Conservation (phyloP, 1,140 invertebrate species). For the Mamestra configurata region DNA sequence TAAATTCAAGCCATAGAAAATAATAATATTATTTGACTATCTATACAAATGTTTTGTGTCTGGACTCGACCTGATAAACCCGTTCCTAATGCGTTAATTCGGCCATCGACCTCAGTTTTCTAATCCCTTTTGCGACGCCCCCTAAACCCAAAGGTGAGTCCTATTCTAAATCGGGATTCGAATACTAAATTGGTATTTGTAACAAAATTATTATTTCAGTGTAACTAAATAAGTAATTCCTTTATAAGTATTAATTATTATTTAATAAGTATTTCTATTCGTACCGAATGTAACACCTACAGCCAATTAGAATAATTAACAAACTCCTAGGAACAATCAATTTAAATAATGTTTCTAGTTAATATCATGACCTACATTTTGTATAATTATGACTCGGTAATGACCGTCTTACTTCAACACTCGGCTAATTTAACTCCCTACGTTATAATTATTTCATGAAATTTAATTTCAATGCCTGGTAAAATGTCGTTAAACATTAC, state of each 20-base stretch:
- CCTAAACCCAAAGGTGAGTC: neutral
- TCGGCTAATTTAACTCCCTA: neutral
- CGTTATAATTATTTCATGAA: neutral
- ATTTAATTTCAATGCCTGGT: neutral
- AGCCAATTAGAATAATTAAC: slow-evolving; percentile 32
- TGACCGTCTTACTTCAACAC: slow-evolving; percentile 26
- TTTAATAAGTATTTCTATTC: slow-evolving; percentile 1
- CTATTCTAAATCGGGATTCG: neutral
- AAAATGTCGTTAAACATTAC: neutral
- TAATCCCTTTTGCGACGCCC: neutral
- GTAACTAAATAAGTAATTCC: neutral
- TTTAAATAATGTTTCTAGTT: slow-evolving; percentile 34
- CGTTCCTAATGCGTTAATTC: neutral
- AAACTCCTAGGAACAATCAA: slow-evolving; percentile 18
- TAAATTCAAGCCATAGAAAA: no score
- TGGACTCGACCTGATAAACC: neutral
- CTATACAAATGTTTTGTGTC: neutral
- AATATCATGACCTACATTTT: slow-evolving; percentile 33
- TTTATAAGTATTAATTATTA: no score
- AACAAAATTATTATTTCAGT: no score
- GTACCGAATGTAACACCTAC: slow-evolving; percentile 22
- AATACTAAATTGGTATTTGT: no score
- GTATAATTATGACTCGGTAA: slow-evolving; percentile 14
- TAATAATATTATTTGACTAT: no score
- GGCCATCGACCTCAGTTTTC: neutral